Evolutionary conservation across 2,888 invertebrate species (phyloP).

Genomic region (Adela reaumurella): DNA sequence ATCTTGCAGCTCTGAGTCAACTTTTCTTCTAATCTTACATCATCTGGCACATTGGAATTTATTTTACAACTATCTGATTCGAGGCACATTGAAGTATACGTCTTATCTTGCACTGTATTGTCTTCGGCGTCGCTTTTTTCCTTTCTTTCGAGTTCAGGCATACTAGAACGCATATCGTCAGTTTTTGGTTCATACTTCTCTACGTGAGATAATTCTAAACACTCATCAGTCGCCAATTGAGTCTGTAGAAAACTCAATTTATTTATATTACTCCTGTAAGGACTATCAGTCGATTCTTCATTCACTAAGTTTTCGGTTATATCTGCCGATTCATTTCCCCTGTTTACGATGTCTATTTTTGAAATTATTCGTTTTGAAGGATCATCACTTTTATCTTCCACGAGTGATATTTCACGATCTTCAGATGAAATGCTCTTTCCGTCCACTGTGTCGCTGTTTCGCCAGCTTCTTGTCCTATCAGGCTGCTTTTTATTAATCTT

Average conservation of each 20-base stretch:
- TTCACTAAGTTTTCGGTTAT: neutral
- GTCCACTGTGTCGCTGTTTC: constrained; percentile 5
- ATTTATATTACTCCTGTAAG: constrained; percentile 37
- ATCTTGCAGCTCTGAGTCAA: neutral
- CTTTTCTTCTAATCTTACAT: neutral
- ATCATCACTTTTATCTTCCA: constrained; percentile 10
- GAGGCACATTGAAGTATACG: neutral
- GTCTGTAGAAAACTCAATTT: constrained; percentile 46
- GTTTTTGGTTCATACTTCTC: neutral
- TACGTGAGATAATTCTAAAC: neutral
- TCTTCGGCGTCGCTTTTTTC: no score
- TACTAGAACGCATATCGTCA: no score
- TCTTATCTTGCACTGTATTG: neutral
- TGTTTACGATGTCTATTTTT: constrained; percentile 1
- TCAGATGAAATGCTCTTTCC: constrained; percentile 16
- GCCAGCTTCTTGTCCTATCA: neutral
- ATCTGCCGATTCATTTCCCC: neutral
- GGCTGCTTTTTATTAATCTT: constrained; percentile 22
- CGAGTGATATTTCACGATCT: constrained; percentile 6
- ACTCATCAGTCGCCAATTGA: constrained; percentile 20
- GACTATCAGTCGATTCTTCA: constrained; percentile 20
- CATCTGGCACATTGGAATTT: constrained; percentile 1
- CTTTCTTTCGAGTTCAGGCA: no score
- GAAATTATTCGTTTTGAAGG: constrained; percentile 10
- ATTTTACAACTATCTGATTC: neutral